These are phyloP conservation scores for Pseudoatta argentina DNA, from an alignment of 1,140 invertebrate species.

Conservation along the genomic window DNA sequence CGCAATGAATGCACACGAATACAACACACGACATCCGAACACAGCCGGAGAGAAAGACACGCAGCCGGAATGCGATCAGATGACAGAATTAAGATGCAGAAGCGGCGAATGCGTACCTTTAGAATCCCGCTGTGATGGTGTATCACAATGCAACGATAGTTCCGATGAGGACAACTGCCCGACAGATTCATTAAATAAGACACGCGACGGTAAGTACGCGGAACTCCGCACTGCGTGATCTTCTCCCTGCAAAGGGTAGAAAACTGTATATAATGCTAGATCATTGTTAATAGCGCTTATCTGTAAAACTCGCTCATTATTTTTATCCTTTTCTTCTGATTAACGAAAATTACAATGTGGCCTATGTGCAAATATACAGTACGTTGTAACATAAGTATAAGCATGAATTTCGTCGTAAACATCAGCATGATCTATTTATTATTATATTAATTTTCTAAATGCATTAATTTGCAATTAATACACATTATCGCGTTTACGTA, in stretches of 20 bases:
- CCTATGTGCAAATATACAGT: constrained; percentile 2
- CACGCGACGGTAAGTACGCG: constrained; percentile 50
- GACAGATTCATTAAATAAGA: not conserved
- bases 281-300: not conserved
- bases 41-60: constrained; percentile 31
- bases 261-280: constrained; percentile 10
- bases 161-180: constrained; percentile 86
- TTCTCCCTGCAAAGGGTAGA: not conserved
- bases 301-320: not conserved
- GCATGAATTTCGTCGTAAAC: not conserved
- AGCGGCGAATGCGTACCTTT: constrained; percentile 87
- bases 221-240: not conserved
- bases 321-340: not conserved
- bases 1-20: not conserved
- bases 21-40: not conserved
- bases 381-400: constrained; percentile 33
- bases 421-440: not conserved
- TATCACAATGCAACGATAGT: constrained; percentile 86
- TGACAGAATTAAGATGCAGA: constrained; percentile 79
- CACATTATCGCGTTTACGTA: not conserved
- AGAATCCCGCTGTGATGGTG: constrained; percentile 84
- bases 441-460: not conserved
- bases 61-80: constrained; percentile 76
- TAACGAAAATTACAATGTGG: constrained; percentile 8
- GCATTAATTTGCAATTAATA: not conserved